Conservation (phyloP, 1,140 invertebrate genomes). For the Drosophila kohkoa region DNA sequence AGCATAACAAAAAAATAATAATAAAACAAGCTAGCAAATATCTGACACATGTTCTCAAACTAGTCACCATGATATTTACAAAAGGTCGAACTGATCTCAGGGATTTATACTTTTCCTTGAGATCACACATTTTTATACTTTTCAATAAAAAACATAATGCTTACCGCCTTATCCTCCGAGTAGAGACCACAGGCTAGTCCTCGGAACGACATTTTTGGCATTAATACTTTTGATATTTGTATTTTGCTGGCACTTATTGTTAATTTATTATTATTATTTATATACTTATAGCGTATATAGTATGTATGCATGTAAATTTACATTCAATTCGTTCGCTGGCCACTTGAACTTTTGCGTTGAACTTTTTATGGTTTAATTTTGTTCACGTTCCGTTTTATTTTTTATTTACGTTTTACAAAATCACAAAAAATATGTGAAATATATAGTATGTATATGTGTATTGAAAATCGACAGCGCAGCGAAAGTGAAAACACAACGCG, state of each 20-base stretch:
- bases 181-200: slow-evolving; percentile 77
- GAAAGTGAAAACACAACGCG: slow-evolving; percentile 66
- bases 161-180: slow-evolving; percentile 75
- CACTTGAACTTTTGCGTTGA: slow-evolving; percentile 65
- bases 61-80: background rate
- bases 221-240: slow-evolving; percentile 32
- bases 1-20: slow-evolving; percentile 5
- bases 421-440: slow-evolving; percentile 25
- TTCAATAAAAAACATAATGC: slow-evolving; percentile 10
- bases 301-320: background rate
- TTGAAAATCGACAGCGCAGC: slow-evolving; percentile 47
- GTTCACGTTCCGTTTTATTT: slow-evolving; percentile 6
- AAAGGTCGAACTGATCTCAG: background rate
- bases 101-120: background rate
- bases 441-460: background rate
- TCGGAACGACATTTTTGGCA: slow-evolving; percentile 72
- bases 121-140: background rate
- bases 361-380: slow-evolving; percentile 64
- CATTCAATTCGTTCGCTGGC: slow-evolving; percentile 33
- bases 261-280: slow-evolving; percentile 59
- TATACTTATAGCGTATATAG: slow-evolving; percentile 16
- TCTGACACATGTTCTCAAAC: background rate
- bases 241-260: slow-evolving; percentile 51
- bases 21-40: background rate
- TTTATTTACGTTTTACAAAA: slow-evolving; percentile 15